Evolutionary conservation across 2,113 vertebrate genomes (phyloP).

Genomic region (Antennarius striatus): DNA sequence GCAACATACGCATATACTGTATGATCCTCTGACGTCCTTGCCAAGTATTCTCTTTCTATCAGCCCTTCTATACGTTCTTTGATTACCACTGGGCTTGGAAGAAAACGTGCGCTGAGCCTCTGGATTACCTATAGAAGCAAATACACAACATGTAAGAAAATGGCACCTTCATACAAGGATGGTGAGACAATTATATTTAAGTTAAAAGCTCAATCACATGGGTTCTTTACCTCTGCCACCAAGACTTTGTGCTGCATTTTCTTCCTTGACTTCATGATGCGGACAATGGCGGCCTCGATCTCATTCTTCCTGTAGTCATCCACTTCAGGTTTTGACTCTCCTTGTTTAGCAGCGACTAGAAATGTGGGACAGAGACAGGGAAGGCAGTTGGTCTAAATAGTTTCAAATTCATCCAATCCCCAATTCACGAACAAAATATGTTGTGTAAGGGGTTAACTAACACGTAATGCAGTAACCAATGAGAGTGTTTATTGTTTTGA

Average conservation of each 20-base stretch:
- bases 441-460: too few species aligned
- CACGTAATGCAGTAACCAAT: too few species aligned
- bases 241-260: conserved; percentile 98
- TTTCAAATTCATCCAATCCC: too few species aligned
- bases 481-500: too few species aligned
- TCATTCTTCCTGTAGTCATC: conserved; percentile 98
- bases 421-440: too few species aligned
- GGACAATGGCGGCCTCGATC: conserved; percentile 97
- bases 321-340: conserved; percentile 96
- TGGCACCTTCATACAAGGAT: not conserved
- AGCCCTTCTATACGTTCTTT: conserved; percentile 99
- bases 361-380: conserved; percentile 7
- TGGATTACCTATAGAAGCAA: conserved; percentile 88
- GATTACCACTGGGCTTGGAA: conserved; percentile 98
- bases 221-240: conserved; percentile 89
- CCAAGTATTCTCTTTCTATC: conserved; percentile 99
- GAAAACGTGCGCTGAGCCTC: conserved; percentile 93
- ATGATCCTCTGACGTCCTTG: conserved; percentile 96
- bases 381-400: not conserved
- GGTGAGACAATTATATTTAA: not conserved
- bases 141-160: not conserved
- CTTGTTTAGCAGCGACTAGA: conserved; percentile 98
- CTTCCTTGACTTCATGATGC: conserved; percentile 99
- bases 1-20: conserved; percentile 99
- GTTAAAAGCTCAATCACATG: not conserved